Evolutionary conservation across 2,797 vertebrate genomes (phyloP).

Genomic region (Clarias pachynema): DNA sequence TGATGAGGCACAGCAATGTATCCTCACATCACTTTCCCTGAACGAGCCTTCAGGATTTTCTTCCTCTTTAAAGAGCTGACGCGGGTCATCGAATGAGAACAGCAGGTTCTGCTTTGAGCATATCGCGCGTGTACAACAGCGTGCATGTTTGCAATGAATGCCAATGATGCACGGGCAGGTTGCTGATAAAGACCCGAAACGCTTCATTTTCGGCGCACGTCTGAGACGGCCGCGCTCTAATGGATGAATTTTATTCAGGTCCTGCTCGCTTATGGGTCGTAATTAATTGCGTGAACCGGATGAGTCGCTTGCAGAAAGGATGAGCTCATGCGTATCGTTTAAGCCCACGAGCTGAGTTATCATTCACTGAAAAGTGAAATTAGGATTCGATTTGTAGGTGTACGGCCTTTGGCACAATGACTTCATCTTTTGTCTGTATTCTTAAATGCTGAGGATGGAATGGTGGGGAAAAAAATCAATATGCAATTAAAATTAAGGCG

Average conservation of each 20-base stretch:
- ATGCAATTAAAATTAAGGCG: too few relatives aligned
- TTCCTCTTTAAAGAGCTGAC: not conserved
- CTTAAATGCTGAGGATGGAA: too few relatives aligned
- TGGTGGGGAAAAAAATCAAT: too few relatives aligned
- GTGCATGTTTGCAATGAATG: constrained; percentile 33
- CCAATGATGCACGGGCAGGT: constrained; percentile 22
- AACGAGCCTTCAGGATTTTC: not conserved
- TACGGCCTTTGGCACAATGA: constrained; percentile 6
- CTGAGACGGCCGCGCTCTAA: constrained; percentile 24
- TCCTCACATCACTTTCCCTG: not conserved
- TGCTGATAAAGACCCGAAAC: constrained; percentile 35
- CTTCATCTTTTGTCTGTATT: not conserved
- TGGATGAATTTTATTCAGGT: constrained; percentile 44
- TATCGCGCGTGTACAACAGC: not conserved
- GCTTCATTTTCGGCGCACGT: constrained; percentile 8
- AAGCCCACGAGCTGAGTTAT: constrained; percentile 29
- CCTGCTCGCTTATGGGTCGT: constrained; percentile 24
- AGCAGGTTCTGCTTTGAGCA: not conserved
- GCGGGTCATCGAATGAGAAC: not conserved
- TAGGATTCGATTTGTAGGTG: constrained; percentile 14
- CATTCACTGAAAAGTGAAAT: constrained; percentile 32
- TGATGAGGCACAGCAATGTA: not conserved
- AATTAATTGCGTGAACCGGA: constrained; percentile 42
- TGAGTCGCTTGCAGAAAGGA: constrained; percentile 1
- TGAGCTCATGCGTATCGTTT: constrained; percentile 39